Percentiles rank a stretch among this genome's conserved stretches.
Evolutionary conservation across 2,113 vertebrate species (phyloP).

Genomic region (Oxyruncus cristatus): DNA sequence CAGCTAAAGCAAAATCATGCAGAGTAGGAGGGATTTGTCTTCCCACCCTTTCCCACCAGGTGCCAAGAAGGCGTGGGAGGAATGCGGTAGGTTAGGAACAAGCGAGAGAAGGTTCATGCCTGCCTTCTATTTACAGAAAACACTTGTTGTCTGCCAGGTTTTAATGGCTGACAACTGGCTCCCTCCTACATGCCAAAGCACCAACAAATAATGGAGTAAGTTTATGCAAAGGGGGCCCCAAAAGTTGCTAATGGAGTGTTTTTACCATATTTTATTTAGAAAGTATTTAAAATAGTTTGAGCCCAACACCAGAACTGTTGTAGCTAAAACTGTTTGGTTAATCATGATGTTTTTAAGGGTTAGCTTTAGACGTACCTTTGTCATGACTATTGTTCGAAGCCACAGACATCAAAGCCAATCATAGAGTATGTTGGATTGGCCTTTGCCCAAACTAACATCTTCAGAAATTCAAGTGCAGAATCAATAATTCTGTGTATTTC

Average conservation of each 20-base stretch:
- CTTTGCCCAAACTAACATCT: background rate
- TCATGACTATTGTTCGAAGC: background rate
- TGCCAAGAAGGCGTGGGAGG: background rate
- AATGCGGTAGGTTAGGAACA: background rate
- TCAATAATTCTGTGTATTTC: background rate
- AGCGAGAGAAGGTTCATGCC: background rate
- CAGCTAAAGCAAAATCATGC: background rate
- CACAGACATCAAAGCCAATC: background rate
- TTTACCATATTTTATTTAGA: background rate
- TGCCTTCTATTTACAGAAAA: background rate
- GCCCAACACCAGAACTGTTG: background rate
- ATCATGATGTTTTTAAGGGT: background rate
- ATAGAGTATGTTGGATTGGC: background rate
- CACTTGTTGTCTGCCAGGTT: background rate
- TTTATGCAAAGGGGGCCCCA: background rate
- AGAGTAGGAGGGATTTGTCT: background rate
- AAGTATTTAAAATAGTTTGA: background rate
- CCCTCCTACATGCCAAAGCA: background rate
- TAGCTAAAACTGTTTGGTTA: background rate
- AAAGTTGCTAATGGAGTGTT: background rate
- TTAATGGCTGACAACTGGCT: background rate
- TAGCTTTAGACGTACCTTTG: background rate
- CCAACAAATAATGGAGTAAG: background rate
- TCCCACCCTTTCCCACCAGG: background rate
- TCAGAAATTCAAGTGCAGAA: background rate